Conservation (phyloP, 2,888 invertebrate genomes). For the Fragum fragum region DNA sequence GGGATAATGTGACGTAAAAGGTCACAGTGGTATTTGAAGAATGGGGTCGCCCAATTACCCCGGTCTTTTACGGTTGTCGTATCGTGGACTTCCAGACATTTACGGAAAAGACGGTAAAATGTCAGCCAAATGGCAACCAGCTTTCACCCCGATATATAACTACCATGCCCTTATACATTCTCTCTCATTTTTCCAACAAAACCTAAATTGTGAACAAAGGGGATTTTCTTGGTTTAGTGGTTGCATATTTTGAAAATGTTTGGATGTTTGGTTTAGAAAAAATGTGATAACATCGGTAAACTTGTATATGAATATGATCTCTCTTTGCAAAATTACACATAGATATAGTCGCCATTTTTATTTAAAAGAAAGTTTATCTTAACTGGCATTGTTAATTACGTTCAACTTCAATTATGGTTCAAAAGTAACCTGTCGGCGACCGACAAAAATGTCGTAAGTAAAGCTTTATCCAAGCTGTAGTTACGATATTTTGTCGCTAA, state of each 20-base stretch:
- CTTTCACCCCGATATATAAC: conserved; percentile 50
- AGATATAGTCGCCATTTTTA: no score
- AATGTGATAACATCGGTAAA: no score
- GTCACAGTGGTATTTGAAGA: conserved; percentile 73
- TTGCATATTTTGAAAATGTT: neutral
- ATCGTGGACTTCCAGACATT: conserved; percentile 53
- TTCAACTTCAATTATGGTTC: no score
- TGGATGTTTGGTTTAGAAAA: neutral
- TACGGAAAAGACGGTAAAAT: conserved; percentile 63
- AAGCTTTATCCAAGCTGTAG: no score
- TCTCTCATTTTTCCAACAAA: conserved; percentile 5
- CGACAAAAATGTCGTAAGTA: no score
- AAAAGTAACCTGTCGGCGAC: no score
- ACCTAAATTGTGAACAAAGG: conserved; percentile 2
- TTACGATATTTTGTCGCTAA: no score
- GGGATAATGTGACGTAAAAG: conserved; percentile 53
- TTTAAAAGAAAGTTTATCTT: no score
- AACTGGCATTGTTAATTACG: no score
- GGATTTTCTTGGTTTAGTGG: neutral
- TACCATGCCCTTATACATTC: conserved; percentile 10
- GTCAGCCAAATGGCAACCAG: conserved; percentile 63
- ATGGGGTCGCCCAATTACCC: conserved; percentile 38
- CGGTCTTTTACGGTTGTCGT: conserved; percentile 44
- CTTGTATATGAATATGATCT: no score
- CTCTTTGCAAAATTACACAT: no score